Evolutionary conservation across 1,140 invertebrate species (phyloP).

Genomic region (Anastatus disparis): DNA sequence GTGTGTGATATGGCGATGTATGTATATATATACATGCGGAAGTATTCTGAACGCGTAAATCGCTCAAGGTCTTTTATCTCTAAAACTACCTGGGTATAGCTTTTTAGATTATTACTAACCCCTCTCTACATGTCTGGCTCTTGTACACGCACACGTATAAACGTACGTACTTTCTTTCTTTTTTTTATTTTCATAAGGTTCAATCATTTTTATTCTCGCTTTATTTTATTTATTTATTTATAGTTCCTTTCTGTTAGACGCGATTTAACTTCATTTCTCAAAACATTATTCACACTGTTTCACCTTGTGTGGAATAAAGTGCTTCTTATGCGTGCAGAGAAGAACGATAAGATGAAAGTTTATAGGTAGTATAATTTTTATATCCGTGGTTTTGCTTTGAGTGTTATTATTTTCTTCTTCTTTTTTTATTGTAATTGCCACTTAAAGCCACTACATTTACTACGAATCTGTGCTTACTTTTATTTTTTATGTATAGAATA

Average conservation of each 20-base stretch:
- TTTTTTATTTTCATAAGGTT: not conserved
- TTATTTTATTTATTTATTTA: not conserved
- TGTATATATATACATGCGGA: too few relatives aligned
- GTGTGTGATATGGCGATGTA: too few relatives aligned
- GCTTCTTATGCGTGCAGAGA: too few relatives aligned
- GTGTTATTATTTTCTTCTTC: too few relatives aligned
- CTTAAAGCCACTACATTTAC: slow-evolving; percentile 30
- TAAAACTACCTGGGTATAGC: not conserved
- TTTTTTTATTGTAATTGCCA: slow-evolving; percentile 35
- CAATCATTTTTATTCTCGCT: not conserved
- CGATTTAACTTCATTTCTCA: not conserved
- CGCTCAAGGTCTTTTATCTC: not conserved
- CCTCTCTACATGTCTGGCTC: slow-evolving; percentile 1
- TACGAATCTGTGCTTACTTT: slow-evolving; percentile 16
- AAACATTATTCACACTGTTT: slow-evolving; percentile 21
- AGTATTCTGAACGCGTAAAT: slow-evolving; percentile 24
- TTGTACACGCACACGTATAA: not conserved
- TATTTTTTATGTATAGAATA: too few relatives aligned
- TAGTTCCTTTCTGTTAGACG: not conserved
- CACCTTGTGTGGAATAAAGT: slow-evolving; percentile 6
- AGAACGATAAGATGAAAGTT: slow-evolving; percentile 29
- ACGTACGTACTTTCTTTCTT: not conserved
- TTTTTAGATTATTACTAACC: slow-evolving; percentile 5
- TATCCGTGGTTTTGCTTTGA: slow-evolving; percentile 12
- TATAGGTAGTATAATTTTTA: slow-evolving; percentile 41